These are phyloP conservation scores for Platerodrilus igneus DNA, from an alignment of 2,888 invertebrate genomes.

Conservation along the genomic window DNA sequence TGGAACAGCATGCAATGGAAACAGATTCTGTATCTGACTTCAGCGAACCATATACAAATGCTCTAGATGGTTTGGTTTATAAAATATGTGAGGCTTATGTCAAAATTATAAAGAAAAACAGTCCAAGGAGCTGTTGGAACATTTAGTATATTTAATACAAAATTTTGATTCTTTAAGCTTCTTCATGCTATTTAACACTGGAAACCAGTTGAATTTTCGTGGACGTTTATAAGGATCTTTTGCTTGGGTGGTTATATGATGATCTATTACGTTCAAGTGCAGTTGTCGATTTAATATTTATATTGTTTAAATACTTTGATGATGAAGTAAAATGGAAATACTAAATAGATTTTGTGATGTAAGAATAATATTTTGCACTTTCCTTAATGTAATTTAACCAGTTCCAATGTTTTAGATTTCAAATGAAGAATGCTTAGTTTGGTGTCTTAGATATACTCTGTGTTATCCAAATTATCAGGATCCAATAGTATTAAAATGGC, in stretches of 20 bases:
- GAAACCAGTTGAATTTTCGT: conserved; percentile 31
- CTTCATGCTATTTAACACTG: conserved; percentile 47
- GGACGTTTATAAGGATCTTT: conserved; percentile 34
- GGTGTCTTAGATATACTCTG: conserved; percentile 48
- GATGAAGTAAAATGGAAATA: conserved; percentile 52
- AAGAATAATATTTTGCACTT: no score
- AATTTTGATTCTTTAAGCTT: conserved; percentile 56
- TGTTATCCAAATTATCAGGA: conserved; percentile 48
- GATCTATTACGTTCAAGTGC: conserved; percentile 52
- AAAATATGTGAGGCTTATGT: conserved; percentile 54
- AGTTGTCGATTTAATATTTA: conserved; percentile 60
- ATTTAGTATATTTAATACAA: conserved; percentile 53
- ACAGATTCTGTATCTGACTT: conserved; percentile 26
- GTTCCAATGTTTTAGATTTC: conserved; percentile 27
- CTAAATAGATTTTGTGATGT: conserved; percentile 58
- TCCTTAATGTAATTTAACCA: no score
- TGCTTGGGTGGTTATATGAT: conserved; percentile 50
- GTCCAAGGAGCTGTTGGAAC: conserved; percentile 49
- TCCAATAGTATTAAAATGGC: conserved; percentile 48
- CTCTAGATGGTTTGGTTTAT: conserved; percentile 49
- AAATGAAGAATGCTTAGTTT: conserved; percentile 39
- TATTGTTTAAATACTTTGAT: conserved; percentile 53
- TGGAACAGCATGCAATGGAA: conserved; percentile 23
- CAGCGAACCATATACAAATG: conserved; percentile 45
- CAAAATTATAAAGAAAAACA: conserved; percentile 50